Evolutionary conservation across 2,797 vertebrate species (phyloP).

Genomic region (Protonibea diacanthus): DNA sequence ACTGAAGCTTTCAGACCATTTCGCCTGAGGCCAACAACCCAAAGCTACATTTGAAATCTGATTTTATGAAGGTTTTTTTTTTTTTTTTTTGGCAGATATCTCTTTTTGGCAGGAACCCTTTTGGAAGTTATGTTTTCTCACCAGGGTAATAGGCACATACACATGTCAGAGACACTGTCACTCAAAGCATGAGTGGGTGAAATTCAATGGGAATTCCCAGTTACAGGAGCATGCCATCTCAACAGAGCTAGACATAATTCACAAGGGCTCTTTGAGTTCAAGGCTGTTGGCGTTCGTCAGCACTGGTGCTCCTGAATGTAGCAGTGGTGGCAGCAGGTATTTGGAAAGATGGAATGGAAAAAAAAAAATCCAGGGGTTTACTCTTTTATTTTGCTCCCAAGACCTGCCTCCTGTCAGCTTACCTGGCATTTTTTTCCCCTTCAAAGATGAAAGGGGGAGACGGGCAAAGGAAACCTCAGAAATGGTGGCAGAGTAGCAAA

Average conservation of each 20-base stretch:
- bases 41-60: constrained; percentile 47
- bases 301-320: constrained; percentile 29
- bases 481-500: constrained; percentile 6
- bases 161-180: constrained; percentile 44
- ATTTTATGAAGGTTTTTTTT: background rate
- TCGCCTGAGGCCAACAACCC: constrained; percentile 35
- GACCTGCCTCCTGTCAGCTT: constrained; percentile 29
- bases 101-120: constrained; percentile 20
- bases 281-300: constrained; percentile 46
- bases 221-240: constrained; percentile 14
- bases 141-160: constrained; percentile 9
- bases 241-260: constrained; percentile 33
- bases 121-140: constrained; percentile 37
- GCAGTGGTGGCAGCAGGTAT: constrained; percentile 26
- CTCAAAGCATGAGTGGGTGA: constrained; percentile 9
- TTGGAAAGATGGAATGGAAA: constrained; percentile 24
- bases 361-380: constrained; percentile 30
- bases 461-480: constrained; percentile 12
- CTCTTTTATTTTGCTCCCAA: constrained; percentile 24
- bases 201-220: constrained; percentile 57
- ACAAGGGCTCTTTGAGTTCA: constrained; percentile 39
- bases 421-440: background rate
- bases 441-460: constrained; percentile 2
- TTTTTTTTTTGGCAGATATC: background rate
- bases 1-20: constrained; percentile 38